phyloP scores from a whole-genome alignment of 2,888 invertebrate species.

The Philaethria dido region DNA sequence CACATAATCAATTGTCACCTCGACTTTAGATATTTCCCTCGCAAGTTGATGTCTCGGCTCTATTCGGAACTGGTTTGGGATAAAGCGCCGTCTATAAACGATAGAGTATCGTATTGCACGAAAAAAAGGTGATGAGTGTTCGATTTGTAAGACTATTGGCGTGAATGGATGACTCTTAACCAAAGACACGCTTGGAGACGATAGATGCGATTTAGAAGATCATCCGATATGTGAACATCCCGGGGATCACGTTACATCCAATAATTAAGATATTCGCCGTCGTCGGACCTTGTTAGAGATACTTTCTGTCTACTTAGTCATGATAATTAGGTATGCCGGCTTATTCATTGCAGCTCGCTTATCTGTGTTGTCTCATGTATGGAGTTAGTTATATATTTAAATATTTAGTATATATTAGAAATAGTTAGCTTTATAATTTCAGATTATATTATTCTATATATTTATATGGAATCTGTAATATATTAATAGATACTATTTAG shows the following conservation, averaged over 20 bases:
- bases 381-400: neutral
- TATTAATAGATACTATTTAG: no score
- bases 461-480: no score
- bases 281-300: constrained; percentile 31
- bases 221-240: constrained; percentile 55
- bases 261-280: constrained; percentile 60
- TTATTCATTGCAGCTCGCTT: constrained; percentile 23
- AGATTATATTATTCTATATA: neutral
- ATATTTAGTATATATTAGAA: neutral
- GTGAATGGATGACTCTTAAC: constrained; percentile 67
- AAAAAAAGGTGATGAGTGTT: constrained; percentile 77
- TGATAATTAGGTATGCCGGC: constrained; percentile 34
- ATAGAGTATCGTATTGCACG: constrained; percentile 79
- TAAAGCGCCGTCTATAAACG: constrained; percentile 71
- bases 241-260: constrained; percentile 60
- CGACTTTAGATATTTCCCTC: constrained; percentile 71
- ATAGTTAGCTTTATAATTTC: neutral
- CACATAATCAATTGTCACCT: constrained; percentile 81
- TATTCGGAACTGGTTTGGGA: constrained; percentile 76
- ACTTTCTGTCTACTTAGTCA: constrained; percentile 30
- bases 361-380: constrained; percentile 20
- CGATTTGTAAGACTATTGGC: constrained; percentile 64
- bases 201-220: constrained; percentile 53
- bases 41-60: constrained; percentile 69
- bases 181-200: constrained; percentile 55